phyloP scores from a whole-genome alignment of 2,888 invertebrate species.

The Caenorhabditis plicata region DNA sequence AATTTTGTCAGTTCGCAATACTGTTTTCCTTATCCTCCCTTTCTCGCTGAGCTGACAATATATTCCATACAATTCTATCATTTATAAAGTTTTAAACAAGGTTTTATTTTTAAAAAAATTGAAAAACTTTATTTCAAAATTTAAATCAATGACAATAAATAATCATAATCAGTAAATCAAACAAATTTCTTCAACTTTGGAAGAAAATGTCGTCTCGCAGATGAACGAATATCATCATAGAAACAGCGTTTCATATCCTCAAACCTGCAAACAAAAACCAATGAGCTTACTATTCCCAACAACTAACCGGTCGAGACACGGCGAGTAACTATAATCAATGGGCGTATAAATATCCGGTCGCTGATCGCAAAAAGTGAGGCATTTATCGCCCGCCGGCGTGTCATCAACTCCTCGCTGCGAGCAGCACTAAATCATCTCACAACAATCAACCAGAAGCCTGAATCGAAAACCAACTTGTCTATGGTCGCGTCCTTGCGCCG shows the following conservation, averaged over 20 bases:
- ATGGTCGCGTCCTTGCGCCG: slow-evolving; percentile 58
- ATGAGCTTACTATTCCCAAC: neutral
- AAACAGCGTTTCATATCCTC: slow-evolving; percentile 60
- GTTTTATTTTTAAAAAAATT: no score
- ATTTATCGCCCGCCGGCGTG: slow-evolving; percentile 55
- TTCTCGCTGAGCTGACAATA: no score
- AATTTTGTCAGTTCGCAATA: no score
- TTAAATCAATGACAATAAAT: neutral
- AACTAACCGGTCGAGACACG: slow-evolving; percentile 48
- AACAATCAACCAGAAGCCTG: neutral
- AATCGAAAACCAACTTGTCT: slow-evolving; percentile 11
- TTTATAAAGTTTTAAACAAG: no score
- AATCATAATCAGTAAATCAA: no score
- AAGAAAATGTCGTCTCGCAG: slow-evolving; percentile 15
- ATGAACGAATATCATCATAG: slow-evolving; percentile 48
- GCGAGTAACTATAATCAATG: slow-evolving; percentile 50
- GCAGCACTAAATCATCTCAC: slow-evolving; percentile 40
- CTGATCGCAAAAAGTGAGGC: slow-evolving; percentile 54
- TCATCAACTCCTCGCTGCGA: slow-evolving; percentile 32
- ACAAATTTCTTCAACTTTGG: slow-evolving; percentile 1
- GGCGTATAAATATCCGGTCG: slow-evolving; percentile 53
- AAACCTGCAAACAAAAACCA: slow-evolving; percentile 30
- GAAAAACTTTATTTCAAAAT: neutral
- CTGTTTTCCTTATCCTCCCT: no score
- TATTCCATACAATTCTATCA: no score